Conservation (phyloP, 2,113 vertebrate species). For the Syngnathus floridae region DNA sequence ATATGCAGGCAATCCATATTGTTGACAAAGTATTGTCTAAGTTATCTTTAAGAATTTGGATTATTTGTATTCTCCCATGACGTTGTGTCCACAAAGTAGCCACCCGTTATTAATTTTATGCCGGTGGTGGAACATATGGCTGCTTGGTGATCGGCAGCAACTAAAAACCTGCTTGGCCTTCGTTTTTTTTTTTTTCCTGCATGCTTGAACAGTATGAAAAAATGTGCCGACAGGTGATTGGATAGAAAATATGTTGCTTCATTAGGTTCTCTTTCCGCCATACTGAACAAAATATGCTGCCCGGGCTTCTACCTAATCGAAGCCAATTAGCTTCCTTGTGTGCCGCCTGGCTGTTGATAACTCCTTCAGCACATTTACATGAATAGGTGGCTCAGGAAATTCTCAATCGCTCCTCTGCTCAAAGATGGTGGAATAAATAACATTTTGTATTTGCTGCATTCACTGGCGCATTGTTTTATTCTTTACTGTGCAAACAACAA, state of each 20-base stretch:
- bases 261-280: slow-evolving; percentile 8
- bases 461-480: background rate
- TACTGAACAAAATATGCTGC: slow-evolving; percentile 47
- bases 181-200: background rate
- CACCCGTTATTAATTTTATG: background rate
- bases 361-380: slow-evolving; percentile 35
- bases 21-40: too few species aligned
- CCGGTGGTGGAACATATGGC: slow-evolving; percentile 15
- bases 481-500: background rate
- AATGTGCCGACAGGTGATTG: slow-evolving; percentile 25
- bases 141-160: slow-evolving; percentile 3
- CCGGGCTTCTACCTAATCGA: slow-evolving; percentile 39
- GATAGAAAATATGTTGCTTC: slow-evolving; percentile 7
- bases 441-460: background rate
- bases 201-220: slow-evolving; percentile 12
- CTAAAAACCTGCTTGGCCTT: too few species aligned
- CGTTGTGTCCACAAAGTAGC: too few species aligned
- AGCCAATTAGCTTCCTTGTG: slow-evolving; percentile 45
- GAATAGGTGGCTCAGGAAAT: slow-evolving; percentile 16
- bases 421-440: background rate
- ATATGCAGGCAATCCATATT: too few species aligned
- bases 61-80: too few species aligned
- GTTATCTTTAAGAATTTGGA: too few species aligned
- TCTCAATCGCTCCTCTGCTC: slow-evolving; percentile 7
- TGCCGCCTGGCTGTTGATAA: slow-evolving; percentile 27